Evolutionary conservation across 1,140 invertebrate genomes (phyloP).

Genomic region (Microplitis demolitor): DNA sequence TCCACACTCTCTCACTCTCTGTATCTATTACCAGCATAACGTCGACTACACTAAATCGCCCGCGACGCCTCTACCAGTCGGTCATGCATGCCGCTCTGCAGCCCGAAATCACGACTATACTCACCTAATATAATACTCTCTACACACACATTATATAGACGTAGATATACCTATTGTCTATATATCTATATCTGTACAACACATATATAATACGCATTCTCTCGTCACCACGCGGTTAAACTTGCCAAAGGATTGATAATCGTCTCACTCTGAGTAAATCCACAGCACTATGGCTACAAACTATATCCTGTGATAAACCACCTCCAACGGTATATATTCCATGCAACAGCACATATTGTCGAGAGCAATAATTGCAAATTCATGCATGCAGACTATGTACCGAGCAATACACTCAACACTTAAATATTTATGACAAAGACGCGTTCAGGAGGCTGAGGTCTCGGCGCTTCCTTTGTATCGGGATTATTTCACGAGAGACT

Average conservation of each 20-base stretch:
- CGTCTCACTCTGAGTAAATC: neutral
- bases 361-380: neutral
- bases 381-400: neutral
- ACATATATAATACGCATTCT: neutral
- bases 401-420: neutral
- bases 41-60: conserved; percentile 43
- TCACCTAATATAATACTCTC: neutral
- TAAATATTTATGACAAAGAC: conserved; percentile 9
- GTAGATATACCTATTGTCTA: too few species aligned
- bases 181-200: too few species aligned
- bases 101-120: conserved; percentile 35
- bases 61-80: conserved; percentile 31
- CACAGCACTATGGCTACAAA: neutral
- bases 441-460: neutral
- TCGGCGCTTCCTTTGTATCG: conserved; percentile 25
- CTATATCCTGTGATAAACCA: too few species aligned
- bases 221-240: conserved; percentile 5
- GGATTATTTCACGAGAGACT: conserved; percentile 9
- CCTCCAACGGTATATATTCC: neutral
- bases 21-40: conserved; percentile 45
- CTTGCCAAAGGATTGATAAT: conserved; percentile 1
- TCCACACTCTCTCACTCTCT: conserved; percentile 27
- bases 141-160: too few species aligned
- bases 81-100: conserved; percentile 36
- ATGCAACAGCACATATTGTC: neutral